Base-by-base conservation (phyloP, 2,888 invertebrate genomes). In the Nomada flava region DNA sequence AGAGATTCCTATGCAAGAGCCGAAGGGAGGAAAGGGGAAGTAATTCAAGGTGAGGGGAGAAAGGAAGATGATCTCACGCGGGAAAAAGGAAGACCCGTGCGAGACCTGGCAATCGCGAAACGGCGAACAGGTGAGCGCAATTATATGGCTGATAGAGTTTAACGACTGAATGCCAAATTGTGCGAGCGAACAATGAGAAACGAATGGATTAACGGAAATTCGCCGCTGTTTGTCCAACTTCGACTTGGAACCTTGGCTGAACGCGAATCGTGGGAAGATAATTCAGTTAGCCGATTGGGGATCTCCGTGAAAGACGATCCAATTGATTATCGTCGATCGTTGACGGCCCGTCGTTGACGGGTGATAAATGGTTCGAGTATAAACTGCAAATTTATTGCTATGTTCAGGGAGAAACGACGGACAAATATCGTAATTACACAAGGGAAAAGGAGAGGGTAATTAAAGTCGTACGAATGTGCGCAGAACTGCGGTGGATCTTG, bases 1-100 rank as follows among this genome's bases (percentile, higher is more conserved):
- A 20, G 67, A 86, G 75, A 72, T 69, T 68, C 50, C 26, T 29
- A 20, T 42, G n/a, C 26, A 57, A 29, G 53, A 68, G 36, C 36
- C 36, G 36, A 42, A n/a, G 18, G 29, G 11, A 29, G 42, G 36
- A 59, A 20, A 72, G 15, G 47, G 47, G 26, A 63, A 67, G 23
- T 7, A 63, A 76, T 76, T 50, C 79, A 79, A 86, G 77, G 70
- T 75, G 55, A 78, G 42, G 74, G 74, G 73, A 78, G 79, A 83
- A 83, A 77, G 77, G 81, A 79, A 42, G 85, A 85, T 81, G 84
- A 86, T 86, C 78, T 83, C 70, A 84, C 69, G 70, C 55, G 29
- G 72, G 71, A 86, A 85, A 85, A 87, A 87, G 75, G 72, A 75
- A 42, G 18, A 67, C 67, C 62, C 63, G 36, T 5, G 36, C 36